A percentile compares a stretch with the other conserved stretches of the same genome.
phyloP scores from a whole-genome alignment of 2,113 vertebrate species.

The Petrocephalus zakoni region DNA sequence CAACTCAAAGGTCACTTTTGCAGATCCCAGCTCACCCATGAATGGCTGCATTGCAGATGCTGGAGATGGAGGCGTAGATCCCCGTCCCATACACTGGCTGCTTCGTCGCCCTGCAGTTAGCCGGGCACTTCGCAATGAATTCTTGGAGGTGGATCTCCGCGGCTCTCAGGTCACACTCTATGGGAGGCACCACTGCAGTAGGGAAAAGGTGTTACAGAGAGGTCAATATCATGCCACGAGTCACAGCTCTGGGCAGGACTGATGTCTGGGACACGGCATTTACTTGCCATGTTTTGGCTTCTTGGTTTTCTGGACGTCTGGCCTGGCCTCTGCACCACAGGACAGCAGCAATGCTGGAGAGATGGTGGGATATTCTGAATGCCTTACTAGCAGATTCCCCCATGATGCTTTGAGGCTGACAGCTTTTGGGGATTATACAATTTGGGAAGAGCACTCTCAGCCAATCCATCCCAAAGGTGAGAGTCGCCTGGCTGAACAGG shows the following conservation, averaged over 20 bases:
- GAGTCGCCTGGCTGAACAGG: background rate
- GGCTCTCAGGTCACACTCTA: conserved; percentile 83
- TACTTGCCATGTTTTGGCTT: conserved; percentile 82
- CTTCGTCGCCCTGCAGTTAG: conserved; percentile 79
- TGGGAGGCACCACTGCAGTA: conserved; percentile 75
- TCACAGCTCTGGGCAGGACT: background rate
- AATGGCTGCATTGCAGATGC: conserved; percentile 86
- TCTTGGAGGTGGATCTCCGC: conserved; percentile 85
- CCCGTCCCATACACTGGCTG: conserved; percentile 84
- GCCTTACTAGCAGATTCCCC: background rate
- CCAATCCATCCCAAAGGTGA: background rate
- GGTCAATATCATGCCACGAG: background rate
- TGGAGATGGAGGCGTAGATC: conserved; percentile 93
- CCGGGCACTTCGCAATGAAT: conserved; percentile 88
- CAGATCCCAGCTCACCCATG: conserved; percentile 72
- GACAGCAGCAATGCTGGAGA: conserved; percentile 67
- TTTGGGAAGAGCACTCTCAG: background rate
- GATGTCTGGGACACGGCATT: background rate
- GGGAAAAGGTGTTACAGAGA: background rate
- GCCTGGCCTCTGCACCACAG: conserved; percentile 66
- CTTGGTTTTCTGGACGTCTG: conserved; percentile 72
- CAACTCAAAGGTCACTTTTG: background rate
- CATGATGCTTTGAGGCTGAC: background rate
- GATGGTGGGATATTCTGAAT: background rate
- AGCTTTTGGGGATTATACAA: background rate